These are phyloP conservation scores for Diplolepis rosae DNA, from an alignment of 2,888 invertebrate genomes.

Conservation along the genomic window DNA sequence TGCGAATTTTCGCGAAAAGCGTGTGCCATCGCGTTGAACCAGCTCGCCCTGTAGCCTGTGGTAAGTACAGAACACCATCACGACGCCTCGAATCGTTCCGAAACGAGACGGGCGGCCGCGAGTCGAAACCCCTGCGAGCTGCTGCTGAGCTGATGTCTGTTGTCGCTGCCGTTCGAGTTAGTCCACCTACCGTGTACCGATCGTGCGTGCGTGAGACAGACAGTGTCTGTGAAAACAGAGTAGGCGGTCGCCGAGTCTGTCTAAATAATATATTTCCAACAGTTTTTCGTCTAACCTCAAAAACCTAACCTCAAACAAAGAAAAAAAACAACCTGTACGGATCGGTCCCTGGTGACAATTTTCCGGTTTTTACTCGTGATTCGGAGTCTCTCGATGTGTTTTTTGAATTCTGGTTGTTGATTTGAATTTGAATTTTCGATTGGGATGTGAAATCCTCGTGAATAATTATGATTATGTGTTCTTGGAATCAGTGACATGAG, in stretches of 20 bases:
- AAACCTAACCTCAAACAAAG: constrained; percentile 14
- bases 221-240: too few relatives aligned
- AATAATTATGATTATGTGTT: constrained; percentile 17
- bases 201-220: constrained; percentile 11
- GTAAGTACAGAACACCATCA: constrained; percentile 76
- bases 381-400: background rate
- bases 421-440: background rate
- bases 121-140: constrained; percentile 73
- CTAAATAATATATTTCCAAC: constrained; percentile 21
- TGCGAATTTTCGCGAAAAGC: constrained; percentile 70
- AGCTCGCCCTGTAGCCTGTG: constrained; percentile 83
- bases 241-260: too few relatives aligned
- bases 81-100: constrained; percentile 49
- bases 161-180: constrained; percentile 9
- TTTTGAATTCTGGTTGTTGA: background rate
- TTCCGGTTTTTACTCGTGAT: background rate
- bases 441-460: constrained; percentile 22
- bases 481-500: constrained; percentile 18
- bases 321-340: too few relatives aligned
- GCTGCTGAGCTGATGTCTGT: constrained; percentile 8
- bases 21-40: constrained; percentile 62
- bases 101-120: constrained; percentile 77
- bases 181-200: constrained; percentile 32
- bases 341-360: background rate
- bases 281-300: background rate